Conservation (phyloP, 2,797 vertebrate species). For the Hydrocynus forskahlii region DNA sequence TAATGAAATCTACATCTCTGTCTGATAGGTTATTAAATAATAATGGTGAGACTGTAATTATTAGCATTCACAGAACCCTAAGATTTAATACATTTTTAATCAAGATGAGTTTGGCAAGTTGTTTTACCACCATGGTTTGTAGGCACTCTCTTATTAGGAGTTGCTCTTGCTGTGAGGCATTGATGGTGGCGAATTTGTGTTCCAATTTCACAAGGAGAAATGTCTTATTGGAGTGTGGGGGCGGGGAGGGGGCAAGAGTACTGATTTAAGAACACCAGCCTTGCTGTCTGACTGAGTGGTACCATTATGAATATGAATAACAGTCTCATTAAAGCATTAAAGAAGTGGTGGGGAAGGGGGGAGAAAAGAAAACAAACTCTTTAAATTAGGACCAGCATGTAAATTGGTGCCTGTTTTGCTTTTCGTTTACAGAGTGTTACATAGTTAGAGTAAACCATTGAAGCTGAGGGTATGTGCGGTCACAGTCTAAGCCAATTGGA, state of each 20-base stretch:
- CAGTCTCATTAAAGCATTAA: conserved; percentile 57
- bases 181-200: conserved; percentile 66
- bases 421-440: conserved; percentile 61
- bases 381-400: not conserved
- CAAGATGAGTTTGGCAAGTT: conserved; percentile 74
- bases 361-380: conserved; percentile 26
- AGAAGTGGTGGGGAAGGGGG: not conserved
- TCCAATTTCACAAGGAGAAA: conserved; percentile 75
- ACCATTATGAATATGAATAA: conserved; percentile 59
- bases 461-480: conserved; percentile 69
- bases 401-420: conserved; percentile 9
- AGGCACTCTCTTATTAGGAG: conserved; percentile 75
- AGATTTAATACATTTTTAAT: conserved; percentile 81
- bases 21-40: conserved; percentile 77
- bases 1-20: conserved; percentile 80
- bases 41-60: conserved; percentile 76
- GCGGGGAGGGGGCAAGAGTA: conserved; percentile 25
- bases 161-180: conserved; percentile 64
- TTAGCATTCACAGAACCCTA: conserved; percentile 78
- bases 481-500: conserved; percentile 75
- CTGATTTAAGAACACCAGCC: conserved; percentile 51
- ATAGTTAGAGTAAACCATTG: conserved; percentile 59
- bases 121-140: conserved; percentile 73
- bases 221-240: conserved; percentile 65
- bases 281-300: conserved; percentile 52